Evolutionary conservation across 2,113 vertebrate genomes (phyloP).

Genomic region (Petroica traversi): DNA sequence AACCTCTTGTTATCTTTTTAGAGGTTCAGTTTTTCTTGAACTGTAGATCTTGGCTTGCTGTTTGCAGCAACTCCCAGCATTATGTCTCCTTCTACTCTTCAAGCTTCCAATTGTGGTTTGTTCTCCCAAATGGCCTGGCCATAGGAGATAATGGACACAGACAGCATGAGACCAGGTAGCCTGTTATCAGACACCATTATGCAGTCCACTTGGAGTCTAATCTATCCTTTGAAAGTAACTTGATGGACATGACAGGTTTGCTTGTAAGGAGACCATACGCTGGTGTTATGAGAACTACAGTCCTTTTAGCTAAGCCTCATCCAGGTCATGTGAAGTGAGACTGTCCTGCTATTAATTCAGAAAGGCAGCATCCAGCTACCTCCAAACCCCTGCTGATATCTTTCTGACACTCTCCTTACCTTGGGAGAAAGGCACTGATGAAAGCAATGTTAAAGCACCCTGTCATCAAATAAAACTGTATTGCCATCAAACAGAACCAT

Average conservation of each 20-base stretch:
- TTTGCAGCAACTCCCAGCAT: neutral
- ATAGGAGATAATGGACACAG: neutral
- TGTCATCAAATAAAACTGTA: neutral
- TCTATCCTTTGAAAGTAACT: neutral
- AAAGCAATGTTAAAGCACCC: neutral
- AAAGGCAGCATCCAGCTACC: neutral
- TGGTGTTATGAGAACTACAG: neutral
- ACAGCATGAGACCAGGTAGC: neutral
- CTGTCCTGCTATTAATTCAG: neutral
- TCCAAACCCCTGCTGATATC: neutral
- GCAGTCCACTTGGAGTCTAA: neutral
- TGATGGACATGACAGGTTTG: neutral
- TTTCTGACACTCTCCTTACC: neutral
- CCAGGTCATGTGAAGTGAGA: rapidly evolving
- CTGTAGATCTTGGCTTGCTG: neutral
- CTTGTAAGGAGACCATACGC: neutral
- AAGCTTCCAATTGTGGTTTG: neutral
- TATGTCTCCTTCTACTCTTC: neutral
- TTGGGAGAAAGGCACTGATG: neutral
- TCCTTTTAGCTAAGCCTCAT: neutral
- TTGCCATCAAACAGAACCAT: neutral
- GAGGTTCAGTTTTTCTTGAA: neutral
- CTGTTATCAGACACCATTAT: neutral
- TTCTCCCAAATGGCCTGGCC: neutral
- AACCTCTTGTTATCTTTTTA: neutral